phyloP scores from a whole-genome alignment of 2,797 vertebrate genomes.

The Leptoclinus maculatus region DNA sequence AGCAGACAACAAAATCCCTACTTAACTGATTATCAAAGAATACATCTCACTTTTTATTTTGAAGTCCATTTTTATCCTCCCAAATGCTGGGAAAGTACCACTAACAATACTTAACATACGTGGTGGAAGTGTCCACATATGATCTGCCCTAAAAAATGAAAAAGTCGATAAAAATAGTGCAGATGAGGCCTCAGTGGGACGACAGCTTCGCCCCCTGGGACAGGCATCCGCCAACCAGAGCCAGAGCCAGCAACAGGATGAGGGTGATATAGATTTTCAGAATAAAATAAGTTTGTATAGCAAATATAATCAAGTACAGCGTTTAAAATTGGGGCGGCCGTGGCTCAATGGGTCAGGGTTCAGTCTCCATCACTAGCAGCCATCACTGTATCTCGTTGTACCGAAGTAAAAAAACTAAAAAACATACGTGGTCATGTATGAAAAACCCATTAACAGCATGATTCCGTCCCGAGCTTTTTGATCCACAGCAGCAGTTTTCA shows the following conservation, averaged over 20 bases:
- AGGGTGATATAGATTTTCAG: not conserved
- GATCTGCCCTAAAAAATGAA: slow-evolving; percentile 19
- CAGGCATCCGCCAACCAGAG: slow-evolving; percentile 32
- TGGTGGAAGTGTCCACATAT: slow-evolving; percentile 6
- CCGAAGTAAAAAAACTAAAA: not conserved
- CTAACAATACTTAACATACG: slow-evolving; percentile 20
- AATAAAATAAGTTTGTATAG: not conserved
- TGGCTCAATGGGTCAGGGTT: too few relatives aligned
- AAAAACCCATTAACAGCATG: not conserved
- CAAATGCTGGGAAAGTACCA: slow-evolving; percentile 6
- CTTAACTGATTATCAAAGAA: slow-evolving; percentile 58
- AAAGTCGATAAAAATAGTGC: slow-evolving; percentile 1
- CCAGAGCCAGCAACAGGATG: slow-evolving; percentile 23
- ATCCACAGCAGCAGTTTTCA: not conserved
- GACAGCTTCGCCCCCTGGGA: slow-evolving; percentile 10
- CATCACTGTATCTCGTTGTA: not conserved
- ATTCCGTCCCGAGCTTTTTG: not conserved
- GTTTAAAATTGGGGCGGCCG: too few relatives aligned
- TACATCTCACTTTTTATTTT: slow-evolving; percentile 30
- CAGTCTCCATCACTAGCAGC: not conserved
- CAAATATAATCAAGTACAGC: not conserved
- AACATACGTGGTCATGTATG: not conserved
- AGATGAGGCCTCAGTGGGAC: slow-evolving; percentile 32
- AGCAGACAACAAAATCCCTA: slow-evolving; percentile 44
- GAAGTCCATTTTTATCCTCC: slow-evolving; percentile 27